Base-by-base conservation (phyloP, 2,113 vertebrate genomes). In the Tychaedon coryphoeus region DNA sequence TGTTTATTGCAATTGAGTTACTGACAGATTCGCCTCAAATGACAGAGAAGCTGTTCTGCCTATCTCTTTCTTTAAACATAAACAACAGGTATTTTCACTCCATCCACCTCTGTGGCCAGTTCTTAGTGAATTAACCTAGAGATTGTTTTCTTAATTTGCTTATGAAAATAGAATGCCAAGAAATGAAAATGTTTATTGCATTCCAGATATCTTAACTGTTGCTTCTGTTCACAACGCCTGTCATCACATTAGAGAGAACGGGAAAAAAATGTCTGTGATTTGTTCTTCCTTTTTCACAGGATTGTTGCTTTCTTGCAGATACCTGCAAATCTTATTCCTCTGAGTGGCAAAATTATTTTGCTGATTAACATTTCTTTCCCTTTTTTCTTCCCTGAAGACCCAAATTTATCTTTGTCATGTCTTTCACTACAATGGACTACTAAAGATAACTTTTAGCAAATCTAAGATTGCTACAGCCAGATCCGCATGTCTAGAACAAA, bases 201-300 rank as follows among this genome's bases (percentile, higher is more conserved):
- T 34, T 43, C 4, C 28, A 51, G 5, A 22, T 77, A 47, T 47
- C 77, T 73, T 64, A 69, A 18, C 13, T 25, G 3, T 57, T 92
- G 6, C 6, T 75, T 67, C 38, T 64, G 18, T 58, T 79, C 8
- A 58, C 3, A 15, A 31, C n/a, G 3, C 6, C 34, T 28, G 12
- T 31, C 61, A 66, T 13, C 22, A 58, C 5, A 67, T 22, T 15
- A 54, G 23, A 75, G 6, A 71, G 23, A 56, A 67, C 2, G 50
- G 2, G 6, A 8, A 31, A 57, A 80, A 56, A n/a, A 16, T 0
- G 0, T 4, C 34, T 36, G 8, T 7, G 6, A 54, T 5, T 48
- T 65, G 4, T 34, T 71, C 6, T 66, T 88, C 77, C 36, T 12
- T 53, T 26, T 70, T 43, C 25, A 43, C 2, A 7, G 3, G 1